Base-by-base conservation (phyloP, 2,888 invertebrate genomes). In the Drosophila tripunctata region DNA sequence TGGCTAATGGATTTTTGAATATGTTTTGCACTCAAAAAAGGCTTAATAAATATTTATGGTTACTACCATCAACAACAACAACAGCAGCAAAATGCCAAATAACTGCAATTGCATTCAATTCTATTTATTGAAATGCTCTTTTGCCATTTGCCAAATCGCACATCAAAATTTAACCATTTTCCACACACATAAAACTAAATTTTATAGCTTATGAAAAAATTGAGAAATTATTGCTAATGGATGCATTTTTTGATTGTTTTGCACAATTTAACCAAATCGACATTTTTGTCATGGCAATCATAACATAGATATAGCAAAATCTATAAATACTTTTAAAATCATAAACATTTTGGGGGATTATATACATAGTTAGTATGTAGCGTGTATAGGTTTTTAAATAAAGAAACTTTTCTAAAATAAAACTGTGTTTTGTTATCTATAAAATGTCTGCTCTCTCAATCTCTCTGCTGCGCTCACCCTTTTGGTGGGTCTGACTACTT, bases 41-140 rank as follows among this genome's bases (percentile, higher is more conserved):
- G 76, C 67, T 75, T 67, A 58, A 81, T 87, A 78, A 87, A 81
- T 85, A 71, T 87, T 84, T 87, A 85, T 85, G 71, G 69, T 62
- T 80, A 64, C 69, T 65, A 50, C 36, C 30, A 4, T 24, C 17
- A 24, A 30, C 36, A 56, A 58, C 62, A 67, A 47, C 36, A 27
- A 35, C 22, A 43, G 8, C 14, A 14, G 17, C n/a, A 15, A 12
- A 36, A 27, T 40, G 44, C 38, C 27, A 27, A 52, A 17, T 12
- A 48, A 48, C 31, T 12, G 27, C 64, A 79, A 71, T 60, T 57
- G 48, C 68, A 82, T 82, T 64, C 56, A 64, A 72, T 71, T 79
- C 44, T 48, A 65, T 72, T 68, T 68, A 76, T 84, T 56, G 54
- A 51, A 63, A 54, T 47, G 21, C 17, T 33, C 10, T 21, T 76